These are phyloP conservation scores for Neuroscelio doddi DNA, from an alignment of 2,888 invertebrate species.

Conservation along the genomic window DNA sequence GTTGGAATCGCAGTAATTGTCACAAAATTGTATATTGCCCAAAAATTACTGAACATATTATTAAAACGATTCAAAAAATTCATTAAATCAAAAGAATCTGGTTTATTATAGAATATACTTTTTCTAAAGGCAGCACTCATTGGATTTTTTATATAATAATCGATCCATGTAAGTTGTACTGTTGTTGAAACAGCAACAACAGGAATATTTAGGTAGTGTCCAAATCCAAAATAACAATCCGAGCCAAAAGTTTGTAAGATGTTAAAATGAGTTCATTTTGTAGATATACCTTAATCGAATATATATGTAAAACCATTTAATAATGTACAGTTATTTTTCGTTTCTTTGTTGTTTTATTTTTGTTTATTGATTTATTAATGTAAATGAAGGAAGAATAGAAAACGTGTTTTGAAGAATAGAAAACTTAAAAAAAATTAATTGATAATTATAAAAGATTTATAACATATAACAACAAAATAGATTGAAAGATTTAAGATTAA, in stretches of 20 bases:
- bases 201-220: slow-evolving; percentile 44
- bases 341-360: no score
- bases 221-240: slow-evolving; percentile 51
- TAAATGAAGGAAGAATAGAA: no score
- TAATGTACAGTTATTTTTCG: no score
- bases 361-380: no score
- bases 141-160: slow-evolving; percentile 51
- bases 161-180: slow-evolving; percentile 44
- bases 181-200: slow-evolving; percentile 5
- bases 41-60: slow-evolving; percentile 38
- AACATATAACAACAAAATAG: no score
- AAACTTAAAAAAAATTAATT: no score
- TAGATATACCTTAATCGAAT: no score
- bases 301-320: no score
- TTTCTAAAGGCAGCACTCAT: slow-evolving; percentile 39
- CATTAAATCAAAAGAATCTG: slow-evolving; percentile 13
- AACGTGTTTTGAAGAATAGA: no score
- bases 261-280: no score
- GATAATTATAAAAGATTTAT: no score
- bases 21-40: slow-evolving; percentile 15
- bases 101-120: slow-evolving; percentile 13
- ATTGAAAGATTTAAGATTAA: no score
- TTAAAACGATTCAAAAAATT: slow-evolving; percentile 52
- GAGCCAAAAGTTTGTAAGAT: slow-evolving; percentile 36
- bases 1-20: slow-evolving; percentile 43